Percentiles rank a stretch among this genome's conserved stretches.
Evolutionary conservation across 2,888 invertebrate genomes (phyloP).

Genomic region (Melanostoma mellinum): DNA sequence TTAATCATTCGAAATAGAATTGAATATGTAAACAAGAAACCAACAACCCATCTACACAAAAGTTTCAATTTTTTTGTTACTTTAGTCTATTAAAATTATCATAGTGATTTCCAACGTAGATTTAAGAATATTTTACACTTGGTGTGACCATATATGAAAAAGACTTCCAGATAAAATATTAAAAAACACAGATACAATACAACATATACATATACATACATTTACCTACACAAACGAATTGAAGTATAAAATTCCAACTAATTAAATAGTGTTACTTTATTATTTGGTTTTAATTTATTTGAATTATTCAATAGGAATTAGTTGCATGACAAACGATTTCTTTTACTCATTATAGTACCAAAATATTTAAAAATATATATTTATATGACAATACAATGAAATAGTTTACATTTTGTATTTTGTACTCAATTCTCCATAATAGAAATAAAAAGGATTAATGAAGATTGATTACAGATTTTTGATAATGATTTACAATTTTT

Average conservation of each 20-base stretch:
- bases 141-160: slow-evolving; percentile 67
- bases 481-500: slow-evolving; percentile 66
- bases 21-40: too few relatives aligned
- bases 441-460: slow-evolving; percentile 14
- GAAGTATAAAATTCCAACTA: background rate
- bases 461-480: slow-evolving; percentile 54
- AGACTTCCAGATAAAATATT: slow-evolving; percentile 60
- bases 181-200: slow-evolving; percentile 27
- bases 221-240: background rate
- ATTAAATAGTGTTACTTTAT: background rate
- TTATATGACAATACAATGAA: slow-evolving; percentile 60
- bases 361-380: slow-evolving; percentile 27
- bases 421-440: slow-evolving; percentile 1
- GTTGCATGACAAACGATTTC: slow-evolving; percentile 50
- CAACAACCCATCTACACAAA: too few relatives aligned
- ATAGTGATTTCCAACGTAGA: background rate
- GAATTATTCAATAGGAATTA: slow-evolving; percentile 15
- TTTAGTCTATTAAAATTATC: background rate
- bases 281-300: background rate
- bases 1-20: too few relatives aligned
- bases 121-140: slow-evolving; percentile 44
- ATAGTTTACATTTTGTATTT: slow-evolving; percentile 61
- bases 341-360: slow-evolving; percentile 36
- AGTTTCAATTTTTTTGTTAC: slow-evolving; percentile 4
- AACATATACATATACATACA: background rate